A percentile compares a stretch with the other conserved stretches of the same genome.
phyloP scores from a whole-genome alignment of 2,888 invertebrate genomes.

The Antitype chi region DNA sequence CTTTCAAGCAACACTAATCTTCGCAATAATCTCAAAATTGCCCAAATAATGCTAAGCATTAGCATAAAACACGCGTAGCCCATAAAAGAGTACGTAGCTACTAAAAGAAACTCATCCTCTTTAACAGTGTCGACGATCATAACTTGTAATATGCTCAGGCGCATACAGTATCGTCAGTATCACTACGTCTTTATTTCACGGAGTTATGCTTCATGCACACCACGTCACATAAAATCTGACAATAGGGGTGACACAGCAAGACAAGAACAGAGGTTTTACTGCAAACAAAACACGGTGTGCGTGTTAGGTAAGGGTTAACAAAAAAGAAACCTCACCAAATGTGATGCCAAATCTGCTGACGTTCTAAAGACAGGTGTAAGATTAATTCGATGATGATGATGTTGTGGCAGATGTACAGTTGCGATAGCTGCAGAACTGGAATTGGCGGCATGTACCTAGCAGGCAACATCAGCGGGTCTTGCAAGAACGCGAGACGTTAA shows the following conservation, averaged over 20 bases:
- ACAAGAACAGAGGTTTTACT: neutral
- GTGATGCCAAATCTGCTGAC: no score
- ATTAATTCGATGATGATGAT: neutral
- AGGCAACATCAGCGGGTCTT: neutral
- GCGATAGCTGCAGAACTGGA: neutral
- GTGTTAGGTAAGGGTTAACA: neutral
- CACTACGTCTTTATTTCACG: constrained; percentile 58
- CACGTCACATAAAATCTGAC: constrained; percentile 49
- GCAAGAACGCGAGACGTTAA: neutral
- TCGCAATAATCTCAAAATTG: constrained; percentile 37
- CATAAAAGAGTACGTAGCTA: constrained; percentile 25
- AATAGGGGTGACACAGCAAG: neutral
- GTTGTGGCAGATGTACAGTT: neutral
- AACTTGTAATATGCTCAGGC: constrained; percentile 44
- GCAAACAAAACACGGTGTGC: neutral
- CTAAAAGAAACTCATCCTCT: constrained; percentile 37
- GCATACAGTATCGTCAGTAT: constrained; percentile 19
- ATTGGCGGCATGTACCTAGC: neutral
- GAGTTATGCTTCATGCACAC: constrained; percentile 60
- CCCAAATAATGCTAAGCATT: constrained; percentile 20
- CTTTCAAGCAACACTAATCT: constrained; percentile 5
- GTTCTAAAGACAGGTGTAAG: neutral
- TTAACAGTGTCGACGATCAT: constrained; percentile 28
- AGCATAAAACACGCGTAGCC: constrained; percentile 14
- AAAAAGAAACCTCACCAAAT: neutral